These are phyloP conservation scores for Aviceda subcristata DNA, from an alignment of 2,113 vertebrate genomes.

Conservation along the genomic window DNA sequence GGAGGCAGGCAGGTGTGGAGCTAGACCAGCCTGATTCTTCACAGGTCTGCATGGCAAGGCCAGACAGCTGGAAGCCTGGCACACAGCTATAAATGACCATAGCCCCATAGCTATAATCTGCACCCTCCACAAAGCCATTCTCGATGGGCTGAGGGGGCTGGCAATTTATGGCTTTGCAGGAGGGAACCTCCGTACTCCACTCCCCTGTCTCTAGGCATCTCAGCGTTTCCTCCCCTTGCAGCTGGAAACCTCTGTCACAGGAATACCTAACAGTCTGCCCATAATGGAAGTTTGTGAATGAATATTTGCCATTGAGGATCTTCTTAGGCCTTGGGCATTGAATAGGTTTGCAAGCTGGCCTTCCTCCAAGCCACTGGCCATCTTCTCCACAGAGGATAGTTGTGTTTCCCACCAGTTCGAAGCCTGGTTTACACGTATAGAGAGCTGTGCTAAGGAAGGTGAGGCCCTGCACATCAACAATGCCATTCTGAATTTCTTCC, in stretches of 20 bases:
- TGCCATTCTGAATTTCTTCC: conserved; percentile 87
- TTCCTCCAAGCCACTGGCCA: conserved; percentile 92
- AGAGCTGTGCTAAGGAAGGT: conserved; percentile 93
- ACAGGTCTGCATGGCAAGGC: conserved; percentile 91
- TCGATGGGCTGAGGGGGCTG: conserved; percentile 87
- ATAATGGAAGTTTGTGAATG: conserved; percentile 83
- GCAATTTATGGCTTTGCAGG: conserved; percentile 87
- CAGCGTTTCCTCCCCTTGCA: conserved; percentile 82
- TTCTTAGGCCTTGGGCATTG: conserved; percentile 84
- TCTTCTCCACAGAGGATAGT: conserved; percentile 91
- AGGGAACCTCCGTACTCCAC: conserved; percentile 82
- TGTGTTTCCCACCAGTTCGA: conserved; percentile 84
- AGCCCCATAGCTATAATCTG: conserved; percentile 91
- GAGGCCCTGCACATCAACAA: conserved; percentile 95
- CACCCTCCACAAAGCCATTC: conserved; percentile 95
- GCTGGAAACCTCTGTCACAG: conserved; percentile 87
- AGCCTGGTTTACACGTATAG: conserved; percentile 92
- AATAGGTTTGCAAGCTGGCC: conserved; percentile 86
- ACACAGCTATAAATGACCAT: conserved; percentile 98
- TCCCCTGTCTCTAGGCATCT: conserved; percentile 85
- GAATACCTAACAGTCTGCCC: conserved; percentile 84
- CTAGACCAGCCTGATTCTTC: conserved; percentile 93
- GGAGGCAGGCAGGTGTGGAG: conserved; percentile 81
- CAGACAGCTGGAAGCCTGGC: conserved; percentile 90
- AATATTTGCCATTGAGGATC: conserved; percentile 82